Conservation (phyloP, 2,888 invertebrate genomes). For the Cyaniris semiargus region DNA sequence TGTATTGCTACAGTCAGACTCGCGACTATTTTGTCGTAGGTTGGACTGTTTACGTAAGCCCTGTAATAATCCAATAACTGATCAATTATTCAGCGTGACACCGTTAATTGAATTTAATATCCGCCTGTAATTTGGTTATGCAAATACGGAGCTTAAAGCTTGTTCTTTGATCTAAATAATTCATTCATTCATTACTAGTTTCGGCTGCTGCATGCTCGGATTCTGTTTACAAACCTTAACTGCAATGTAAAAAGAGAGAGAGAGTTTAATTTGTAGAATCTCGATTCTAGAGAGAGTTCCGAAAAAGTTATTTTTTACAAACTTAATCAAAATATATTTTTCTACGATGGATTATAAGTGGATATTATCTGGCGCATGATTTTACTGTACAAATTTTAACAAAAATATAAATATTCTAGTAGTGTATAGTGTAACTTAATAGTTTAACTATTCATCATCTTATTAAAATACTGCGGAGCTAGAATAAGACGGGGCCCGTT, state of each 20-base stretch:
- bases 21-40: neutral
- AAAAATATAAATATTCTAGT: too few species aligned
- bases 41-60: neutral
- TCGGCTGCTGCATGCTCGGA: neutral
- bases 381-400: too few species aligned
- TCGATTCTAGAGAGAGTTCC: too few species aligned
- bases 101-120: slow-evolving; percentile 43
- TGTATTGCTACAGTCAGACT: neutral
- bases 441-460: neutral
- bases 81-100: slow-evolving; percentile 40
- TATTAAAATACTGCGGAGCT: neutral
- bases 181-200: neutral
- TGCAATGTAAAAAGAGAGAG: neutral
- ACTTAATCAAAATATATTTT: neutral
- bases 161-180: slow-evolving; percentile 38
- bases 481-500: neutral
- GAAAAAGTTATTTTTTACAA: neutral
- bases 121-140: slow-evolving; percentile 41
- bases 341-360: neutral
- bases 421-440: too few species aligned
- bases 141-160: slow-evolving; percentile 42
- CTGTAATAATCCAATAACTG: slow-evolving; percentile 22
- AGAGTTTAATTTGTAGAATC: too few species aligned
- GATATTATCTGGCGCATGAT: neutral
- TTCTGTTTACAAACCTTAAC: neutral